Conservation (phyloP, 2,888 invertebrate species). For the Amblyjoppa fuscipennis region DNA sequence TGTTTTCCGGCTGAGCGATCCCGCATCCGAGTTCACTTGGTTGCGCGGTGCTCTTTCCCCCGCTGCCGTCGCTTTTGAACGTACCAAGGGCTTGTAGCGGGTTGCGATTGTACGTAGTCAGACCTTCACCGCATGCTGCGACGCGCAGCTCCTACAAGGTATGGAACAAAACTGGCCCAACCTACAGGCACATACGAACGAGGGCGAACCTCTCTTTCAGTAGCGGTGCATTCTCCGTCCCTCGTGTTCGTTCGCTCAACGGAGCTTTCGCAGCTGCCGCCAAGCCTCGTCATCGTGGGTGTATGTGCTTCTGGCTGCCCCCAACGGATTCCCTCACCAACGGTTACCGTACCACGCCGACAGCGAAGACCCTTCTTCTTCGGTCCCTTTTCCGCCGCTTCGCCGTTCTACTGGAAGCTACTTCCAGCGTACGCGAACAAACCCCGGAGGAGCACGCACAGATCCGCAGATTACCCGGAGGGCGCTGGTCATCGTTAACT, state of each 20-base stretch:
- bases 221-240: conserved; percentile 41
- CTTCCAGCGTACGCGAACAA: conserved; percentile 64
- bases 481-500: conserved; percentile 65
- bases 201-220: conserved; percentile 13
- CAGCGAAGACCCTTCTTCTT: conserved; percentile 55
- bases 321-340: conserved; percentile 76
- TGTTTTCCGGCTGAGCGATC: conserved; percentile 81
- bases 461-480: conserved; percentile 62
- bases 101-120: conserved; percentile 24
- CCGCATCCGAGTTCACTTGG: conserved; percentile 57
- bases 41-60: conserved; percentile 29
- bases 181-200: conserved; percentile 26
- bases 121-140: conserved; percentile 34
- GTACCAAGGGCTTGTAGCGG: background rate
- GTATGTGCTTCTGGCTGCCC: conserved; percentile 64
- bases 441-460: conserved; percentile 46
- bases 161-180: conserved; percentile 32
- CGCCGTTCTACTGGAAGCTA: conserved; percentile 32
- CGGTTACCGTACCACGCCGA: conserved; percentile 34
- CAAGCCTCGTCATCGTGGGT: conserved; percentile 76
- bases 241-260: conserved; percentile 40
- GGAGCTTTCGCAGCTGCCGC: conserved; percentile 53
- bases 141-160: conserved; percentile 11
- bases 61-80: conserved; percentile 27
- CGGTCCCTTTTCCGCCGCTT: conserved; percentile 37